Percentiles rank a stretch among this genome's conserved stretches.
These are phyloP conservation scores for Mayetiola destructor DNA, from an alignment of 2,888 invertebrate species.

Conservation along the genomic window DNA sequence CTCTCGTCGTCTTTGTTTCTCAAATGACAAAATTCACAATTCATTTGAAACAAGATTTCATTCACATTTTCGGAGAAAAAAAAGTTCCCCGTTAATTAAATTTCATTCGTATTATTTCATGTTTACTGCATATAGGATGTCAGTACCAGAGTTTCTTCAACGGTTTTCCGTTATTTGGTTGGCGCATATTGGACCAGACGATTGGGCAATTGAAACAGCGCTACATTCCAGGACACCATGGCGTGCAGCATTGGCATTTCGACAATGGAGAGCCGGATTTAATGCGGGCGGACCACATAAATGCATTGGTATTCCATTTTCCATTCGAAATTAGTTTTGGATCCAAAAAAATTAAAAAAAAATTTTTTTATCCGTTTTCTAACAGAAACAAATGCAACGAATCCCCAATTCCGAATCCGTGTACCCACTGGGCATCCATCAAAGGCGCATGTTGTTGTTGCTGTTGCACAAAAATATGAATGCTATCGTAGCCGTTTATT, in stretches of 20 bases:
- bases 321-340: background rate
- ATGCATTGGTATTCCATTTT: constrained; percentile 37
- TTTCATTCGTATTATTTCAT: too few species aligned
- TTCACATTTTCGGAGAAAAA: background rate
- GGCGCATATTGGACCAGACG: constrained; percentile 62
- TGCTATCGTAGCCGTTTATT: constrained; percentile 31
- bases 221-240: constrained; percentile 51
- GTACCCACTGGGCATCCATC: constrained; percentile 43
- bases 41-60: background rate
- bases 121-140: constrained; percentile 19
- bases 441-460: constrained; percentile 58
- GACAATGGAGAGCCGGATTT: constrained; percentile 52
- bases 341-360: background rate
- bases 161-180: constrained; percentile 31
- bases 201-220: constrained; percentile 48
- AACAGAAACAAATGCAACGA: constrained; percentile 50
- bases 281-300: constrained; percentile 57
- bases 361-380: constrained; percentile 20
- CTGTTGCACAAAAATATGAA: constrained; percentile 52
- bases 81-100: too few species aligned
- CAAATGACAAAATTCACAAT: background rate
- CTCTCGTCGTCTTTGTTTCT: too few species aligned
- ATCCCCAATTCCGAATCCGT: constrained; percentile 56
- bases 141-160: constrained; percentile 21
- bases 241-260: constrained; percentile 52